Percentiles rank a stretch among this genome's conserved stretches.
Evolutionary conservation across 37 sponge, comb jelly and placozoan species (phyloP).

Genomic region (Beroe forskalii): DNA sequence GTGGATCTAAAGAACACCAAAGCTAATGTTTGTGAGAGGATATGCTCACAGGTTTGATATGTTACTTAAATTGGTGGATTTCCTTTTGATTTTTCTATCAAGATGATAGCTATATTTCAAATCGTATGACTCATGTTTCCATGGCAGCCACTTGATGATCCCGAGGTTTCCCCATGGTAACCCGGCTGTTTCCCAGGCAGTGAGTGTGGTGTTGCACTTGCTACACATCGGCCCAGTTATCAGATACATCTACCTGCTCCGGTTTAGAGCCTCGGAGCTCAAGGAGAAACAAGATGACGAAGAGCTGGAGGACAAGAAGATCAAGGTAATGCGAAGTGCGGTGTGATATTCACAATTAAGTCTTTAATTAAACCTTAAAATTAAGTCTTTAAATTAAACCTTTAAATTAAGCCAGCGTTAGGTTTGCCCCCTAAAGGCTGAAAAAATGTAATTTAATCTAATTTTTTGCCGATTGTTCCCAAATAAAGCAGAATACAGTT

Average conservation of each 20-base stretch:
- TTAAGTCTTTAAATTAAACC: no score
- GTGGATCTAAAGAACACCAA: neutral
- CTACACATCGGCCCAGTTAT: constrained; percentile 24
- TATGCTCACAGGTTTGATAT: constrained; percentile 49
- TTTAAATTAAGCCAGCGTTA: no score
- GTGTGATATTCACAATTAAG: no score
- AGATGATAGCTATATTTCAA: no score
- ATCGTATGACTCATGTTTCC: no score
- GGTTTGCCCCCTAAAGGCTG: no score
- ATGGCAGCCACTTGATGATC: neutral
- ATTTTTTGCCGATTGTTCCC: no score
- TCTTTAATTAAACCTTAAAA: no score
- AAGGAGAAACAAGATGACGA: neutral
- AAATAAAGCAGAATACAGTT: no score
- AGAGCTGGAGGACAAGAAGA: constrained; percentile 43
- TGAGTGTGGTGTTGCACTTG: constrained; percentile 28
- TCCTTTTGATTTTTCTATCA: no score
- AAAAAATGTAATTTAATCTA: no score
- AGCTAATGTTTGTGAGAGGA: constrained; percentile 8
- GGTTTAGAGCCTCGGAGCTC: neutral
- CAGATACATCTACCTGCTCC: constrained; percentile 6
- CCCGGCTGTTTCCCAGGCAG: neutral
- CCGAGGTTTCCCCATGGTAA: neutral
- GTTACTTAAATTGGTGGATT: no score
- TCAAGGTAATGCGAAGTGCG: constrained; percentile 37